Base-by-base conservation (phyloP, 1,140 invertebrate species). In the Saccostrea glomerata region DNA sequence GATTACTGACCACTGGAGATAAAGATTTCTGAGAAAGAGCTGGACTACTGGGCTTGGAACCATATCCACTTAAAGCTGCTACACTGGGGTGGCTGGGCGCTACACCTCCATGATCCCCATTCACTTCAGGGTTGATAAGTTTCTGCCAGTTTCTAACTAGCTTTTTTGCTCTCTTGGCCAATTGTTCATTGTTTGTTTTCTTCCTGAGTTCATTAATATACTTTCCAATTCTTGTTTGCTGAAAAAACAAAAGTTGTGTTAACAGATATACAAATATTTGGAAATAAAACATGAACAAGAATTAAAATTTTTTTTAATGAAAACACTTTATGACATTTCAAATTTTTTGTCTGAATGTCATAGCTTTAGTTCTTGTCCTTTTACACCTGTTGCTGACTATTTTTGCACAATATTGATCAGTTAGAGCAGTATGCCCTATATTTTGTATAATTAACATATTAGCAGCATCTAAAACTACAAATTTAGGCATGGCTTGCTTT, bases 101-200 rank as follows among this genome's bases (percentile, higher is more conserved):
- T 60, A 92, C 6, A 63, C 90, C 77, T 87, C 90, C 92, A 86
- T 87, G 70, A 82, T 87, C 86, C n/a, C 89, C 90, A 89, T 90
- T 91, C n/a, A 90, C 85, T 63, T 70, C 63, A 40, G 86, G 83
- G 88, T 86, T 95, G 90, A 98, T 96, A 95, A 98, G 96, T 95
- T 97, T 97, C 91, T 98, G 96, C 98, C 98, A 99, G 95, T 97
- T 96, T 92, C 98, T 97, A 56, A 99, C 96, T 93, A 99, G 95
- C 94, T 98, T 97, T 95, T 99, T 99, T 20, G 98, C 97, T 90
- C 98, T 96, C 92, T 97, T 97, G 40, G 98, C 98, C 93, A 99
- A 96, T 66, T 96, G 96, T 88, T 94, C 93, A 92, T 98, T 97
- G 82, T 95, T 96, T 58, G 98, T 98, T 94, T 98, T 97, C 87